A percentile compares a stretch with the other conserved stretches of the same genome.
phyloP scores from a whole-genome alignment of 2,888 invertebrate species.

The Acleris literana region DNA sequence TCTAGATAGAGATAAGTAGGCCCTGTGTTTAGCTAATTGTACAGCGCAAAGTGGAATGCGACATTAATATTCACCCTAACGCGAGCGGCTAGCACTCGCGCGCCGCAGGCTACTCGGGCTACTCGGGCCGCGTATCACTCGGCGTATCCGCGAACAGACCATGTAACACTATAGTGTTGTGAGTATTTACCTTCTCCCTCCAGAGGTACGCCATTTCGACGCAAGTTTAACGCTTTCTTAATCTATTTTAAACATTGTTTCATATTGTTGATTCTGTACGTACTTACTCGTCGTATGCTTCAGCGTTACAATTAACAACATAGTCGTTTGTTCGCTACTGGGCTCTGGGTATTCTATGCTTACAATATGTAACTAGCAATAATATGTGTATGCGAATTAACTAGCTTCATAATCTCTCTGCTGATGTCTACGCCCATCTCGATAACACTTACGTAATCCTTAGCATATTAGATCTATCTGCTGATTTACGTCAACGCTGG shows the following conservation, averaged over 20 bases:
- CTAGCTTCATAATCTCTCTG: slow-evolving; percentile 82
- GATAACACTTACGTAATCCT: slow-evolving; percentile 75
- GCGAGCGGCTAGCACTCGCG: slow-evolving; percentile 63
- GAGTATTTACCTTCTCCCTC: slow-evolving; percentile 72
- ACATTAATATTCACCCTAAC: slow-evolving; percentile 40
- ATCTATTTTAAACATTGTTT: slow-evolving; percentile 73
- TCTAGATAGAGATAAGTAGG: slow-evolving; percentile 68
- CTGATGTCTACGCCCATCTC: slow-evolving; percentile 80
- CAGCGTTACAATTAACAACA: slow-evolving; percentile 75
- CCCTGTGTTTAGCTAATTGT: slow-evolving; percentile 69
- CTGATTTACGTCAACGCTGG: slow-evolving; percentile 80
- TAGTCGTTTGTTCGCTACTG: slow-evolving; percentile 74
- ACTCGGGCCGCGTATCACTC: slow-evolving; percentile 67
- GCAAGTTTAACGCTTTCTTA: slow-evolving; percentile 78
- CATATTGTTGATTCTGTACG: slow-evolving; percentile 78
- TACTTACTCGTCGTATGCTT: slow-evolving; percentile 77
- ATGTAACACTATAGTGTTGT: slow-evolving; percentile 76
- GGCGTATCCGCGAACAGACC: slow-evolving; percentile 61
- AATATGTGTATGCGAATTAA: slow-evolving; percentile 78
- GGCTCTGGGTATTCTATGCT: slow-evolving; percentile 83
- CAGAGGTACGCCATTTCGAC: slow-evolving; percentile 71
- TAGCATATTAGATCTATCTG: slow-evolving; percentile 80
- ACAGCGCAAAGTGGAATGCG: slow-evolving; percentile 45
- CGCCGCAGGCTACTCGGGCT: slow-evolving; percentile 66
- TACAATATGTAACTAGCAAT: slow-evolving; percentile 79